These are phyloP conservation scores for Spilogale gracilis DNA, from an alignment of 2,113 vertebrate species.

Conservation along the genomic window DNA sequence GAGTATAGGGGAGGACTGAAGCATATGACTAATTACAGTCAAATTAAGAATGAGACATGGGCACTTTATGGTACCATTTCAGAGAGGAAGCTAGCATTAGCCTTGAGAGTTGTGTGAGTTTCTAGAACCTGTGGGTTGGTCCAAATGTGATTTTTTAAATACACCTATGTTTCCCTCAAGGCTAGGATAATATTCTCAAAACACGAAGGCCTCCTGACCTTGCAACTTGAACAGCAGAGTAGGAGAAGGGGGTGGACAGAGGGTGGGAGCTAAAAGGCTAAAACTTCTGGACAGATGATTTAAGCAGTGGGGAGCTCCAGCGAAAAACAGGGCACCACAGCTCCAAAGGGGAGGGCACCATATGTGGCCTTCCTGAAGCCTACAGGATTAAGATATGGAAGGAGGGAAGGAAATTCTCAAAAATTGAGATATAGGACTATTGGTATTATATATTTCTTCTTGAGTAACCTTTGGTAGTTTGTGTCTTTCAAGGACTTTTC, in stretches of 20 bases:
- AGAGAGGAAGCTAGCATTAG: not conserved
- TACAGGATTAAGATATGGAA: not conserved
- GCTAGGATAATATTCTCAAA: not conserved
- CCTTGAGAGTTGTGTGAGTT: not conserved
- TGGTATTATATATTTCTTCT: not conserved
- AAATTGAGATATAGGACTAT: not conserved
- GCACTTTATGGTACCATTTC: not conserved
- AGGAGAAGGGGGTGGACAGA: not conserved
- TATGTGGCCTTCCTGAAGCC: not conserved
- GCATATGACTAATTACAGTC: not conserved
- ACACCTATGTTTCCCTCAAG: not conserved
- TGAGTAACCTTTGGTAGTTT: not conserved
- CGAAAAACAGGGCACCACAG: not conserved
- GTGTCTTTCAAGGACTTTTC: not conserved
- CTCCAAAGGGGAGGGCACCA: not conserved
- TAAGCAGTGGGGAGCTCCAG: not conserved
- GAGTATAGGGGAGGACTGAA: not conserved
- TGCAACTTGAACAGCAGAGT: not conserved
- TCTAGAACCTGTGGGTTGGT: not conserved
- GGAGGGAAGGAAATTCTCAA: not conserved
- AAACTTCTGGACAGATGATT: not conserved
- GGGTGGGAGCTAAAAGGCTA: not conserved
- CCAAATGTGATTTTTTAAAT: not conserved
- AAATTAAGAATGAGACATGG: not conserved
- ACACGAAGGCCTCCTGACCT: not conserved